A percentile compares a stretch with the other conserved stretches of the same genome.
Conservation (phyloP, 2,888 invertebrate species). For the Ceriagrion tenellum region DNA sequence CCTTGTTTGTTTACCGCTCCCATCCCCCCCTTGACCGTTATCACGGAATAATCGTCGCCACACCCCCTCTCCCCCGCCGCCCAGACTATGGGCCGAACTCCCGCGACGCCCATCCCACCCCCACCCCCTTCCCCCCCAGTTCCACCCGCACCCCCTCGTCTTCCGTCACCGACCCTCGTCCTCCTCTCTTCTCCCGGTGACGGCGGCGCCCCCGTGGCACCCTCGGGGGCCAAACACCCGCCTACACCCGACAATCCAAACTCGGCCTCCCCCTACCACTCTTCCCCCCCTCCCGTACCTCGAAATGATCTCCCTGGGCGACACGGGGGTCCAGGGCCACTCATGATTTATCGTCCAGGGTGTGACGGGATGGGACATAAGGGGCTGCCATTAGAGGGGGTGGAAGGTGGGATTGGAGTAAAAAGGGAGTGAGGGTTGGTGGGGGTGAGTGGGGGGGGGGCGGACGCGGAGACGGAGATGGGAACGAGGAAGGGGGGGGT, state of each 20-base stretch:
- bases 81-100: too few species aligned
- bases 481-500: background rate
- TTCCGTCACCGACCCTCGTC: background rate
- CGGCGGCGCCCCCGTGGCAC: conserved; percentile 40
- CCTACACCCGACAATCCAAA: background rate
- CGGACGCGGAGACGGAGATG: background rate
- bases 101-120: background rate
- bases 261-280: background rate
- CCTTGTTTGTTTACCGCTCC: background rate
- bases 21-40: background rate
- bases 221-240: background rate
- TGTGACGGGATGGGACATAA: conserved; percentile 62
- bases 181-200: background rate
- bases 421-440: background rate
- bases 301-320: conserved; percentile 65
- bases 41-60: background rate
- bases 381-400: conserved; percentile 49
- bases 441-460: too few species aligned
- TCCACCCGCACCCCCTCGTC: background rate
- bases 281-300: background rate
- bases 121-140: background rate
- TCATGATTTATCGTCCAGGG: conserved; percentile 63
- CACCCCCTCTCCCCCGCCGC: background rate
- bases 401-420: background rate
- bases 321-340: conserved; percentile 57